Evolutionary conservation across 2,113 vertebrate species (phyloP).

Genomic region (Salvelinus namaycush): DNA sequence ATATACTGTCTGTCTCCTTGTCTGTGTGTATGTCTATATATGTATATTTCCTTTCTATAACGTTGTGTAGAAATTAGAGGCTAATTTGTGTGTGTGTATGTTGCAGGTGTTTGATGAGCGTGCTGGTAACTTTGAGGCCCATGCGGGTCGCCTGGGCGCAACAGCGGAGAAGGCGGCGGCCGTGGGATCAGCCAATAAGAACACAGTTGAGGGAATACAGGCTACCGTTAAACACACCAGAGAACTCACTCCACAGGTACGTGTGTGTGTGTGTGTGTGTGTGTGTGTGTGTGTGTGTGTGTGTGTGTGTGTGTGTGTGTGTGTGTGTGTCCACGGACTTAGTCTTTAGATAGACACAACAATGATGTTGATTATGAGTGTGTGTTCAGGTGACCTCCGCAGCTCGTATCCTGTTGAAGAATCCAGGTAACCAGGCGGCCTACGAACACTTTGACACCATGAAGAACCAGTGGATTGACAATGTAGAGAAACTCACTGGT

Average conservation of each 20-base stretch:
- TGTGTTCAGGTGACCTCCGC: conserved; percentile 86
- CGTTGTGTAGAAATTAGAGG: neutral
- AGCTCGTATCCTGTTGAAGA: conserved; percentile 92
- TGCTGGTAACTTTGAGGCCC: conserved; percentile 93
- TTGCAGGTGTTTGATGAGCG: conserved; percentile 92
- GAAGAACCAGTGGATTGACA: conserved; percentile 99
- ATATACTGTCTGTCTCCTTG: neutral
- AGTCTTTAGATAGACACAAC: too few relatives aligned
- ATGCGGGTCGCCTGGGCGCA: conserved; percentile 87
- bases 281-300: conserved; percentile 15
- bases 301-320: conserved; percentile 14
- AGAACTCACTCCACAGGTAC: conserved; percentile 95
- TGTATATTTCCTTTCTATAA: too few relatives aligned
- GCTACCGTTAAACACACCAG: conserved; percentile 92
- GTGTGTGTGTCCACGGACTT: neutral
- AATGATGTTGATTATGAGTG: neutral
- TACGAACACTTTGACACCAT: conserved; percentile 99
- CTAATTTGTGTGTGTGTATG: neutral
- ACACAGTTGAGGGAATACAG: conserved; percentile 93
- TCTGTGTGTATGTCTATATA: too few relatives aligned
- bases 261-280: conserved; percentile 7
- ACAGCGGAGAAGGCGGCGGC: conserved; percentile 97
- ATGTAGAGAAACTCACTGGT: conserved; percentile 98
- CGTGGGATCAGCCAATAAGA: conserved; percentile 93
- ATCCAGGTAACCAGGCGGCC: conserved; percentile 95